Evolutionary conservation across 2,113 vertebrate genomes (phyloP), one percentile per base, ranked within the genome.

Genomic region (Scytalopus superciliaris): DNA sequence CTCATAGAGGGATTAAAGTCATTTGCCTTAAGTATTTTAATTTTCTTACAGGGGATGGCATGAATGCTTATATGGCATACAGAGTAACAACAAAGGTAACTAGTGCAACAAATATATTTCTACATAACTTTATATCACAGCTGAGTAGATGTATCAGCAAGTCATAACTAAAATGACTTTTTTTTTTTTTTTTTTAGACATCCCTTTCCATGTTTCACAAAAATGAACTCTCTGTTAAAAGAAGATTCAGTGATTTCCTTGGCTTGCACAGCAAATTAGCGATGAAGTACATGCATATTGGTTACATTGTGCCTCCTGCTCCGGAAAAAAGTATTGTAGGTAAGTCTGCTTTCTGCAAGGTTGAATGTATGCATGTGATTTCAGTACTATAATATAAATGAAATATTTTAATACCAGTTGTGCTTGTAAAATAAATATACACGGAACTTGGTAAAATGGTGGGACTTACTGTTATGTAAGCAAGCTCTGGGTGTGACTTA

Each of bases 241-340:
- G 99, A 92, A 98, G 99, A 94, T 99, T 99, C 97, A 99, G 99
- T 90, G 99, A 99, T 86, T 99, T 99, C 59, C 98, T 99, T 82
- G 99, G 99, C 83, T 98, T 99, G 77, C 99, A 99, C 96, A 98
- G 99, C 96, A 99, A 99, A 97, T 98, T 99, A 96, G 98, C 99
- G 94, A 98, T 98, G 40, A 99, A 99, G 72, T 99, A 99, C 94
- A 97, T 99, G 88, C 99, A 99, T 79, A 94, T 99, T 27, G 99
- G 99, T 57, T 99, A 99, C 94, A 99, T 99, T 91, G 99, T 99
- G 62, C 99, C 99, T 39, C 99, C 99, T 0, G 98, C 99, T 21
- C 99, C 99, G 42, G 99, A 99, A 97, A 99, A 99, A 90, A 99
- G 99, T 98, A 99, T 99, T 92, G 99, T 99, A 97, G 99, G 99